Evolutionary conservation across 2,797 vertebrate species (phyloP).

Genomic region (Rhadinocentrus ornatus): DNA sequence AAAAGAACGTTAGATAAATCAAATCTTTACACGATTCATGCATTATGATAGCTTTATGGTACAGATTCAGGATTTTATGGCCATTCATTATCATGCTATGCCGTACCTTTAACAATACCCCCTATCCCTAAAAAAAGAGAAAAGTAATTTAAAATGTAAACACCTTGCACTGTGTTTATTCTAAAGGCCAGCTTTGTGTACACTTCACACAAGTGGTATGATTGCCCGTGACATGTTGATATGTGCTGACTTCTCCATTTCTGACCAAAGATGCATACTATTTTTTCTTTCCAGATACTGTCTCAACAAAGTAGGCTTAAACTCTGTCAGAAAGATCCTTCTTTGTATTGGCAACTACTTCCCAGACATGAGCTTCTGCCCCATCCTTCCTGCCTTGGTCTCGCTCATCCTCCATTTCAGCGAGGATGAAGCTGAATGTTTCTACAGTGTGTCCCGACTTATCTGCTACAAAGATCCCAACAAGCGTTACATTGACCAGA

Average conservation of each 20-base stretch:
- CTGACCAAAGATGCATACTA: neutral
- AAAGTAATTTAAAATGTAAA: no score
- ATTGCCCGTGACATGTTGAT: no score
- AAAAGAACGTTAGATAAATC: neutral
- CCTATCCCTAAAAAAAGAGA: no score
- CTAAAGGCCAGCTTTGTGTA: neutral
- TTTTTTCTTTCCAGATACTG: constrained; percentile 79
- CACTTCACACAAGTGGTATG: neutral
- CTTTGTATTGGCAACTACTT: constrained; percentile 83
- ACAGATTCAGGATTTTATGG: neutral
- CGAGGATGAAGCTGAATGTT: constrained; percentile 88
- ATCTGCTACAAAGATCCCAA: constrained; percentile 85
- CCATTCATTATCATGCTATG: no score
- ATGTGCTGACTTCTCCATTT: neutral
- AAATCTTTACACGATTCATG: neutral
- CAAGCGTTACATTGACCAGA: constrained; percentile 87
- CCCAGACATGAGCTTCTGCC: constrained; percentile 88
- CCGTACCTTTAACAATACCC: no score
- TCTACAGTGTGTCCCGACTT: constrained; percentile 84
- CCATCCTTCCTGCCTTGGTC: constrained; percentile 85
- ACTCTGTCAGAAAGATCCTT: constrained; percentile 87
- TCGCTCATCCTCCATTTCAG: constrained; percentile 90
- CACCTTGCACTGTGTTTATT: neutral
- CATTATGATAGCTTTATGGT: neutral
- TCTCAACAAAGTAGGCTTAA: constrained; percentile 84